Evolutionary conservation across 2,888 invertebrate species (phyloP).

Genomic region (Physocephala rufipes): DNA sequence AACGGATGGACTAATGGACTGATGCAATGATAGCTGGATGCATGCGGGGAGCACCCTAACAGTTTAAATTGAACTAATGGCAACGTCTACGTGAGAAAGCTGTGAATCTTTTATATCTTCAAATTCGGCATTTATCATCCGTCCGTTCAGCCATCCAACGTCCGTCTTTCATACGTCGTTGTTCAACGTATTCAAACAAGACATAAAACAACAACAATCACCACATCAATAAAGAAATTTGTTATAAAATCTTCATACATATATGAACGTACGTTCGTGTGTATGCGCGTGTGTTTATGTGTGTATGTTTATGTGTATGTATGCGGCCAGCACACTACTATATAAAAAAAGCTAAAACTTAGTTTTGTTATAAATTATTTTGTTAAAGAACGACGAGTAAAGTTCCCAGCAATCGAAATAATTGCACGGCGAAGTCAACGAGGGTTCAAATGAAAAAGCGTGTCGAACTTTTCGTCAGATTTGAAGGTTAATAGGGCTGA

Average conservation of each 20-base stretch:
- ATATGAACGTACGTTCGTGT: neutral
- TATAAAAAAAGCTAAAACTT: no score
- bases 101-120: slow-evolving; percentile 6
- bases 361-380: no score
- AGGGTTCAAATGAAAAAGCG: neutral
- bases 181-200: neutral
- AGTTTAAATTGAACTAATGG: slow-evolving; percentile 34
- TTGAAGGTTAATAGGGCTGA: no score
- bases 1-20: neutral
- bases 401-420: slow-evolving; percentile 14
- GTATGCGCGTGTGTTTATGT: no score
- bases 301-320: no score
- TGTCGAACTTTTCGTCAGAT: neutral
- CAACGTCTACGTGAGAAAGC: slow-evolving; percentile 31
- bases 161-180: no score
- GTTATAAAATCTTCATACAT: neutral
- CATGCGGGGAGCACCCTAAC: slow-evolving; percentile 16
- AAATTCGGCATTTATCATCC: slow-evolving; percentile 12
- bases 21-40: neutral
- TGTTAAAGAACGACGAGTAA: neutral
- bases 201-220: neutral
- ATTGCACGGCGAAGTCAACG: neutral
- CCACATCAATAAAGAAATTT: no score
- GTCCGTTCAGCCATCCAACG: neutral
- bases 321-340: no score